Base-by-base conservation (phyloP, 2,113 vertebrate genomes). In the Orycteropus afer region DNA sequence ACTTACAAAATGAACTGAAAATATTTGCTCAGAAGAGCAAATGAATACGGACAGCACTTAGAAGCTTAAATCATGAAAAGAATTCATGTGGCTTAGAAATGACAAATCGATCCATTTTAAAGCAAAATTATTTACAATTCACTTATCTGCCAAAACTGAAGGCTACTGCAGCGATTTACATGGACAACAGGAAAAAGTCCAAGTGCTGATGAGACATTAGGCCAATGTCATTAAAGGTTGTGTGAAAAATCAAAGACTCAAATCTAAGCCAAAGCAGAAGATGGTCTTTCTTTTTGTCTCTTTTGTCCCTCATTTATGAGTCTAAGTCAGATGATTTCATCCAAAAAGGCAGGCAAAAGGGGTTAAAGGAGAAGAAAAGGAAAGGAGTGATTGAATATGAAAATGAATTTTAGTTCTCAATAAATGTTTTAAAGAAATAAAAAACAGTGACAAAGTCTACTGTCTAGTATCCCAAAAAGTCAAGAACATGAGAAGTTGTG, bases 41-140 rank as follows among this genome's bases (percentile, higher is more conserved):
- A 96, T 96, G 92, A 97, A 95, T 81, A 84, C 53, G 94, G 92
- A 92, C 85, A 91, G 95, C 93, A 96, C 88, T 96, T 91, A 97
- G 90, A 67, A 61, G 86, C 85, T 95, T 96, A 95, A 92, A 97
- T 89, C 95, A 96, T 92, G 71, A 95, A 92, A 95, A 95, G 92
- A 97, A 97, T 97, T 96, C 90, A 80, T 91, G 89, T 96, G 94
- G 95, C 96, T 97, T 95, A 92, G 97, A 97, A 95, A 95, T 94
- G 96, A 96, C 93, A 96, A 96, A 97, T 95, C 25, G 88, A 97
- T 96, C 88, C 92, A 95, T 96, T 96, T 96, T 95, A 92, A 96
- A 96, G 95, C 90, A 95, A 95, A 97, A 96, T 97, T 97, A 96
- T 97, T 97, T 97, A 96, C 95, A 96, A 90, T 96, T 97, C 92